These are phyloP conservation scores for Euborellia annulipes DNA, from an alignment of 1,140 invertebrate genomes.

Conservation along the genomic window DNA sequence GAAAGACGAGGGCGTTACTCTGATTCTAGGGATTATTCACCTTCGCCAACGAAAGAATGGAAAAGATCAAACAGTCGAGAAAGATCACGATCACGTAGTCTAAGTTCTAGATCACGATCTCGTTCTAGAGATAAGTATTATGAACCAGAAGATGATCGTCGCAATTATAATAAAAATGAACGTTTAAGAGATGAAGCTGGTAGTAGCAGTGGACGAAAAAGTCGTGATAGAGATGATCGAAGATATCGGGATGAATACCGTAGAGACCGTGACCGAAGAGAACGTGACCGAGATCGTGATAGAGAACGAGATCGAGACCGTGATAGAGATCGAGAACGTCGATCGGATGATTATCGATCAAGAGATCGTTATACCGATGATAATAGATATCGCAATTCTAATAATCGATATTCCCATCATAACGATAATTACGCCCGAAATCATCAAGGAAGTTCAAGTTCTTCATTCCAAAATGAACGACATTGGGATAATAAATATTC, in stretches of 20 bases:
- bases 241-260: too few species aligned
- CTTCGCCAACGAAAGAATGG: too few species aligned
- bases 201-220: slow-evolving; percentile 1
- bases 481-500: neutral
- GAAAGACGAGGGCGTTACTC: too few species aligned
- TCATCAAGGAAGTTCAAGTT: neutral
- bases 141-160: neutral
- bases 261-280: neutral
- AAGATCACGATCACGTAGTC: too few species aligned
- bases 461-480: neutral
- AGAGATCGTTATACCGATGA: slow-evolving; percentile 1
- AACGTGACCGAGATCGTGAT: slow-evolving; percentile 1
- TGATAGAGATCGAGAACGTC: slow-evolving; percentile 5
- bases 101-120: too few species aligned
- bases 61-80: too few species aligned
- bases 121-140: too few species aligned
- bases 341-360: neutral
- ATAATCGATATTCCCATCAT: too few species aligned
- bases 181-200: neutral
- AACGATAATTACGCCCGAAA: slow-evolving; percentile 1
- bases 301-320: neutral
- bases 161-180: neutral
- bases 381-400: neutral
- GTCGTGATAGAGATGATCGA: too few species aligned
- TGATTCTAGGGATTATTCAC: too few species aligned